These are phyloP conservation scores for Apamea monoglypha DNA, from an alignment of 2,888 invertebrate species.

Conservation along the genomic window DNA sequence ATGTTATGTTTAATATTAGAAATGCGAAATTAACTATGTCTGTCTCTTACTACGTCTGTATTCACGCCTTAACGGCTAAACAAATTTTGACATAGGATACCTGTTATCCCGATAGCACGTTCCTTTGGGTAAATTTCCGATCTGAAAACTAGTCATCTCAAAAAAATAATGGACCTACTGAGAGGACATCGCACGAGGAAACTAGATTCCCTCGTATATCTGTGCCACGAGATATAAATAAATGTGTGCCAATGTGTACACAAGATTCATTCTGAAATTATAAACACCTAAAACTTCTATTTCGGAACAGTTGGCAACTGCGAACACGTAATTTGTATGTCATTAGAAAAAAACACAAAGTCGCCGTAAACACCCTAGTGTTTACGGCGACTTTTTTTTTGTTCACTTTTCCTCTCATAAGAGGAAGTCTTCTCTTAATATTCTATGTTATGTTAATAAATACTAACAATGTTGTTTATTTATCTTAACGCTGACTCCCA, in stretches of 20 bases:
- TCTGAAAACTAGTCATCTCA: background rate
- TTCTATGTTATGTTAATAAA: conserved; percentile 24
- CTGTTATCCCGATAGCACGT: too few species aligned
- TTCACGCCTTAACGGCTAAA: background rate
- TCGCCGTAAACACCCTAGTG: conserved; percentile 13
- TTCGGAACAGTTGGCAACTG: conserved; percentile 41
- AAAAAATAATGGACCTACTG: background rate
- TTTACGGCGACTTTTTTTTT: too few species aligned
- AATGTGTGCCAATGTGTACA: conserved; percentile 38
- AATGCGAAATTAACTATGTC: too few species aligned
- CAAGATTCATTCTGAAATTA: conserved; percentile 19
- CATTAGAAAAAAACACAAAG: conserved; percentile 21
- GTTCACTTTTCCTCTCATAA: too few species aligned
- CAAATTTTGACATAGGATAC: background rate
- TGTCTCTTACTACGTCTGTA: too few species aligned
- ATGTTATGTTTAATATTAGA: background rate
- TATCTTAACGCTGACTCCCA: conserved; percentile 45
- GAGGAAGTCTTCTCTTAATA: conserved; percentile 36
- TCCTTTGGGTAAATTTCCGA: background rate
- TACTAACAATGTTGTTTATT: conserved; percentile 42
- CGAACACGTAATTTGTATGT: conserved; percentile 18
- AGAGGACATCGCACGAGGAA: conserved; percentile 25
- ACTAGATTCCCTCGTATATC: background rate
- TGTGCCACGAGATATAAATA: conserved; percentile 29
- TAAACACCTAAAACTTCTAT: conserved; percentile 38